Evolutionary conservation across 2,113 vertebrate genomes (phyloP), one percentile per base, ranked within the genome.

Genomic region (Nyctereutes procyonoides): DNA sequence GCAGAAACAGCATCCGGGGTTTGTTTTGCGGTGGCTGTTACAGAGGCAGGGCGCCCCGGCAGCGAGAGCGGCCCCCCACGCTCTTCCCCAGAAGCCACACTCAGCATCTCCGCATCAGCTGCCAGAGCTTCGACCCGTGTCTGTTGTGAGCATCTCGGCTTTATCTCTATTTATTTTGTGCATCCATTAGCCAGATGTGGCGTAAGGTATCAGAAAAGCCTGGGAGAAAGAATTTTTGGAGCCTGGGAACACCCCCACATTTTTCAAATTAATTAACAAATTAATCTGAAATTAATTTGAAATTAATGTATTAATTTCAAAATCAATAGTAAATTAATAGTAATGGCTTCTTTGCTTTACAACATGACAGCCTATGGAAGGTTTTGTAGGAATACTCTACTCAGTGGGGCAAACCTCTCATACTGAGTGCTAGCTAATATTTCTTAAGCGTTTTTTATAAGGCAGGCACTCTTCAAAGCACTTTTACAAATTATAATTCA

Each of bases 11-110:
- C 30, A 2, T n/a, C 20, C 5, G 32, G 51, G 10, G 11, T 73
- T 73, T 32, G 16, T 32, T 55, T 32, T 32, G 76, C 76, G 20
- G 51, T 9, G 28, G 76, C 76, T 13, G 1, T 32, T 19, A 6
- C 2, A 12, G 28, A 7, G 48, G 76, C 0, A 1, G 28, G 30
- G 8, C 16, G 1, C 51, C 26, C 51, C 2, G 2, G 74, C 67
- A 51, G 43, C 28, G 43, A 79, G 76, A 17, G 1, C 8, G 9
- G 30, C 76, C 16, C 51, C 8, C 76, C 30, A 55, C 32, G 17
- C 73, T 55, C 76, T 55, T 32, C 76, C 51, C 76, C 7, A 30
- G 26, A 28, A 28, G 48, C 24, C 19, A 16, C 65, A n/a, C 15
- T 69, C 15, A 7, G 32, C 32, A 9, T 76, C 24, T 76, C 73